Evolutionary conservation across 1,140 invertebrate genomes (phyloP), one percentile per base, ranked within the genome.

Genomic region (Spodoptera litura): DNA sequence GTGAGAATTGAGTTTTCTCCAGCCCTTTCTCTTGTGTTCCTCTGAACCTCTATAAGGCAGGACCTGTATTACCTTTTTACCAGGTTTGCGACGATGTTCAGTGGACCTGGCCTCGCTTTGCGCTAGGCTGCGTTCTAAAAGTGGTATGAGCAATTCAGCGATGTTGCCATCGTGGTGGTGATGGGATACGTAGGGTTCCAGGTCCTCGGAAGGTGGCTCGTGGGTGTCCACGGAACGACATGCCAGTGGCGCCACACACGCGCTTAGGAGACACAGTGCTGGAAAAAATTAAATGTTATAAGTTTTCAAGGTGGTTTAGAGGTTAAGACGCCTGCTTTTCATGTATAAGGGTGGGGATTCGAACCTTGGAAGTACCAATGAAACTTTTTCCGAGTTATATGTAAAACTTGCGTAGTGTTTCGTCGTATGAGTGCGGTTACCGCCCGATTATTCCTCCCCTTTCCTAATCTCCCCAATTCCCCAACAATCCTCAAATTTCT

Each of bases 101-200:
- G 11, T 13, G 38, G 11, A 13, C 6, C 66, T 51, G 4, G 62
- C 62, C 20, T 70, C 66, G 25, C 49, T 51, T 6, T 70, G 66
- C 2, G 66, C 66, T 6, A 74, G 71, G 10, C 38, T 44, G 10
- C 71, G 71, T n/a, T 74, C 71, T 0, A 74, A 11, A 20, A 74
- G 71, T 11, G 71, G 71, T 4, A 74, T 49, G 11, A 74, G 71
- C 2, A 74, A 44, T 38, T 61, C 71, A 11, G 71, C 71, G 20
- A 74, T 74, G 20, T 74, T 74, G 38, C 56, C 66, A 12, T 70
- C 66, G 13, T 74, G 71, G 4, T 58, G 56, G 38, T 59, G 68
- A 9, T 20, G 68, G 9, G 68, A 51, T 13, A 71, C 68, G 68
- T 20, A 71, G 0, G 68, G 68, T 31, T 71, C 52, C 13, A 56